phyloP scores from a whole-genome alignment of 2,113 vertebrate species.

The Melospiza georgiana region DNA sequence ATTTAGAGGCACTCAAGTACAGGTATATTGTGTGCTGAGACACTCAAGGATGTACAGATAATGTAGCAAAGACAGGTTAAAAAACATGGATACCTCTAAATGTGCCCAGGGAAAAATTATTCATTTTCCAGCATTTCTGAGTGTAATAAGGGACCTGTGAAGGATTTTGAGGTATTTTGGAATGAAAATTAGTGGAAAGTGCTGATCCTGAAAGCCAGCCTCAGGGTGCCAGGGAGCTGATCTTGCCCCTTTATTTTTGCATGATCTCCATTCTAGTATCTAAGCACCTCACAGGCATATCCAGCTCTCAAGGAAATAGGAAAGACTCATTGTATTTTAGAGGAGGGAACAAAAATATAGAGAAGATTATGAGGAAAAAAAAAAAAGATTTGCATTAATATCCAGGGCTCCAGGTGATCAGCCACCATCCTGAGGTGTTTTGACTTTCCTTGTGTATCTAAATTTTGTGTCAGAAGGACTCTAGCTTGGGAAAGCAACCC shows the following conservation, averaged over 20 bases:
- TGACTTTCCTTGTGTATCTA: background rate
- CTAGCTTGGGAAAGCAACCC: background rate
- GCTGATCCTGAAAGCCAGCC: background rate
- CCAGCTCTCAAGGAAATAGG: background rate
- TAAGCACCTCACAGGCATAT: background rate
- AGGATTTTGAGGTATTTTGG: background rate
- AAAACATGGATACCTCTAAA: background rate
- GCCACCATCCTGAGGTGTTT: background rate
- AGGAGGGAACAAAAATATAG: background rate
- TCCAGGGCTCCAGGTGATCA: background rate
- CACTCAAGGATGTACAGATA: background rate
- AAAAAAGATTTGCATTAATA: background rate
- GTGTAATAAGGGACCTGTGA: background rate
- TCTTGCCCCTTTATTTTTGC: background rate
- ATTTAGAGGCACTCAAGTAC: background rate
- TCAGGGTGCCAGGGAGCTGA: background rate
- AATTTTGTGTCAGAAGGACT: background rate
- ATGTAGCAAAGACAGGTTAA: background rate
- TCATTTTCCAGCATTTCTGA: background rate
- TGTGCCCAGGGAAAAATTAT: background rate
- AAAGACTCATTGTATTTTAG: background rate
- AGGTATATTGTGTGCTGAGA: background rate
- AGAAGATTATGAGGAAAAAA: background rate
- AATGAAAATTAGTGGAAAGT: background rate
- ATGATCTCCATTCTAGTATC: background rate